Base-by-base conservation (phyloP, 2,113 vertebrate genomes). In the Capreolus pygargus region DNA sequence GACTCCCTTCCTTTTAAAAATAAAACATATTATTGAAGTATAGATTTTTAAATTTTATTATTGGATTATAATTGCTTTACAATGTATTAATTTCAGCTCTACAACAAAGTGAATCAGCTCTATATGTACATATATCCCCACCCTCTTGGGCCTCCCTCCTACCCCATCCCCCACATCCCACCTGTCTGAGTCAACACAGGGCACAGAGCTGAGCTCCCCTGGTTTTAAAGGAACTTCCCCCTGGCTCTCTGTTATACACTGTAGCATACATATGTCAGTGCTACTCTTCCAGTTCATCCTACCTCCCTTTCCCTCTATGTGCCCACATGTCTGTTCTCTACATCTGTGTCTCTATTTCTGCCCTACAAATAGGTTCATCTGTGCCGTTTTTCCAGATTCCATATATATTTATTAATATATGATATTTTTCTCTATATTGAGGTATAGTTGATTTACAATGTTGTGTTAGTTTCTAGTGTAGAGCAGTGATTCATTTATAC, bases 141-240 rank as follows among this genome's bases (percentile, higher is more conserved):
- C 61, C 60, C 60, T 61, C 60, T 6, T 30, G 14, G 6, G 60
- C 13, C 13, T 64, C 60, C 60, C 60, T 61, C 14, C 61, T 16
- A 17, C 61, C 33, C 14, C 33, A 64, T 8, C 15, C 30, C 61
- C 3, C 11, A 0, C 30, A 16, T n/a, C 61, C 55, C 6, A 14
- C 60, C 60, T 61, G 13, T 30, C 13, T 55, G 6, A 61, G 28
- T 67, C 61, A 67, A 13, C 61, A 15, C 61, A n/a, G 61, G 33
- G 61, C 33, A n/a, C 61, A 17, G 61, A 9, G 61, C 30, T 64
- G 61, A 64, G 30, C 30, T n/a, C 61, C 61, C 15, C 0, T 33
- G 7, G 6, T 17, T 64, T n/a, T 9, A 17, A 7, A 7, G 14
- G 15, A n/a, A 17, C 33, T 17, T 4, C 15, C 15, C 7, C 2